Base-by-base conservation (phyloP, 2,888 invertebrate genomes). In the Alentia gelatinosa region DNA sequence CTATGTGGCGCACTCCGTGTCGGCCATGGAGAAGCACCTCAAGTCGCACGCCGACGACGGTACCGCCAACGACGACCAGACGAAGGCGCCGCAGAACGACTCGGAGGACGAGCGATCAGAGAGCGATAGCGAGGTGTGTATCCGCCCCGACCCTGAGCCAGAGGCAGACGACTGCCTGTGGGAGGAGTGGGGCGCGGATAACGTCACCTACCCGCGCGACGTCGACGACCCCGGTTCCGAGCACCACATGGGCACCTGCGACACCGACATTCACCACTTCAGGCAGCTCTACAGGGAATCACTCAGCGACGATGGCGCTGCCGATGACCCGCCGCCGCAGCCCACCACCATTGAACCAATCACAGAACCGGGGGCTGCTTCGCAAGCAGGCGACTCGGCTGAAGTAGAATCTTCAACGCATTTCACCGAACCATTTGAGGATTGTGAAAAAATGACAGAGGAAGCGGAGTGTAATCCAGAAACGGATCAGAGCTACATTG, bases 181-280 rank as follows among this genome's bases (percentile, higher is more conserved):
- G 79, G 79, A 79, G 39, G 79, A 79, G 26, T 79, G 79, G 79
- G 37, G 19, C 15, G 37, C 79, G n/a, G 79, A 79, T 39, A 79
- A 79, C n/a, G 35, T 79, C 5, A 79, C 37, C 19, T 79, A 37
- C 39, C 37, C 35, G 0, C 79, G 79, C 15, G 79, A 79, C 19
- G 79, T 79, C 1, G 79, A 79, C 39, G 79, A 79, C 39, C 23
- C 79, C 35, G 30, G 12, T 26, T 5, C n/a, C 1, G 79, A 79
- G 35, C 79, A 79, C 39, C 79, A 79, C 19, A 79, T 79, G 79
- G 79, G 79, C 12, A 37, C 37, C 15, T 79, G 79, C 39, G 74
- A 79, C 39, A 79, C 39, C n/a, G 79, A 79, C 79, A 39, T 79
- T 35, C 37, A 79, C 37, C 79, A 79, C n/a, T 79, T 79, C 79